Conservation (phyloP, 1,140 invertebrate genomes). For the Chymomyza costata region DNA sequence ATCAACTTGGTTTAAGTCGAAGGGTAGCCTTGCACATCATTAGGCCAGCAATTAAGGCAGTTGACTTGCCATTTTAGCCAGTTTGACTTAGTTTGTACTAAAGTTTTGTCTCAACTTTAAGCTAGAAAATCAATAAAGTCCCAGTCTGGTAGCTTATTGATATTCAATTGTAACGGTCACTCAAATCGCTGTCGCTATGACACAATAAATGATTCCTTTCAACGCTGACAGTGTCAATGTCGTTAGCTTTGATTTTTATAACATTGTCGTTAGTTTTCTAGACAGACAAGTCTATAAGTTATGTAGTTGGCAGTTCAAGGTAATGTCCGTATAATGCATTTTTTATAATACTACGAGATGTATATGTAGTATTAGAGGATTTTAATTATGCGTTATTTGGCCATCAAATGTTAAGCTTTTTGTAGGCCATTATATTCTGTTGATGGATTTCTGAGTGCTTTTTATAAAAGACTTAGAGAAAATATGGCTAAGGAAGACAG, state of each 20-base stretch:
- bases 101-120: conserved; percentile 22
- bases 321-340: conserved; percentile 64
- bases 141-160: conserved; percentile 16
- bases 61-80: conserved; percentile 31
- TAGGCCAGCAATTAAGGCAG: conserved; percentile 63
- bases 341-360: conserved; percentile 27
- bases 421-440: conserved; percentile 36
- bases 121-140: conserved; percentile 37
- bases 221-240: conserved; percentile 6
- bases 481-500: too few relatives aligned
- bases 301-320: not conserved
- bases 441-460: conserved; percentile 56
- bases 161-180: conserved; percentile 42
- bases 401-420: too few relatives aligned
- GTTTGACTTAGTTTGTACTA: conserved; percentile 17
- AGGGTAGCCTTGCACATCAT: conserved; percentile 39
- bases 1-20: conserved; percentile 42
- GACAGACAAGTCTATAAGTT: too few relatives aligned
- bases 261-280: conserved; percentile 33
- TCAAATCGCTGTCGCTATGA: conserved; percentile 23
- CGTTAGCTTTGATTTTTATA: conserved; percentile 49
- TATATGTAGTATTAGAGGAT: too few relatives aligned
- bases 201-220: conserved; percentile 39
- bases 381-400: too few relatives aligned
- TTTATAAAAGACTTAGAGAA: too few relatives aligned